Base-by-base conservation (phyloP, 2,888 invertebrate genomes). In the Steinernema scapterisci region DNA sequence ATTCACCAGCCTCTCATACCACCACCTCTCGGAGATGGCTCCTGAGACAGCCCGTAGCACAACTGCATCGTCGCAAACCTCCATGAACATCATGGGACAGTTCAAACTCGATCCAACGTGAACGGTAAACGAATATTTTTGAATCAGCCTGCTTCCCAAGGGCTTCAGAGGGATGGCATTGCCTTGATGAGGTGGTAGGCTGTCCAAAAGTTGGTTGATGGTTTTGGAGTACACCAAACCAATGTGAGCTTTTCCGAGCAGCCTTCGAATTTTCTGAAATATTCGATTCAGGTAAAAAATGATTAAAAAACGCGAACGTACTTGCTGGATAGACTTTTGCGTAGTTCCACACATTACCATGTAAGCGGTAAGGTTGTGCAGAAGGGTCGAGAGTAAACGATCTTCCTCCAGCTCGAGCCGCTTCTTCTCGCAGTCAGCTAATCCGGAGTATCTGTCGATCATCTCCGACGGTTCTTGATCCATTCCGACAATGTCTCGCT, bases 401-500 rank as follows among this genome's bases (percentile, higher is more conserved):
- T 99, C 99, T 88, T 99, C 99, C 87, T 99, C 99, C 84, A 97
- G 94, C 86, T 99, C 99, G 52, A 99, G 90, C 3, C 97, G 91
- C 89, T 97, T 97, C 73, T 88, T 88, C 78, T 91, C 91, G 0
- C 86, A 80, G 38, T 88, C 88, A 43, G 83, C 80, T 16, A 88
- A 75, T 0, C 80, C 77, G 1, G 81, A 76, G 74, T 88, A 87
- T 19, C 88, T 79, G 71, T 87, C 86, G 71, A 87, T 87, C 86
- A 87, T 85, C 71, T 87, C 87, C 0, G 83, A 81, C 19, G 87
- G 87, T 70, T 87, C 87, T 63, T 99, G 97, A 90, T 99, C 99
- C 97, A 99, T 97, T 73, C 99, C 96, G 82, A 97, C 94, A 92
- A 97, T 95, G 87, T 99, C 99, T 25, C 99, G 91, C 88, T 99